Evolutionary conservation across 2,888 invertebrate species (phyloP), one percentile per base, ranked within the genome.

Genomic region (Halictus quadricinctus): DNA sequence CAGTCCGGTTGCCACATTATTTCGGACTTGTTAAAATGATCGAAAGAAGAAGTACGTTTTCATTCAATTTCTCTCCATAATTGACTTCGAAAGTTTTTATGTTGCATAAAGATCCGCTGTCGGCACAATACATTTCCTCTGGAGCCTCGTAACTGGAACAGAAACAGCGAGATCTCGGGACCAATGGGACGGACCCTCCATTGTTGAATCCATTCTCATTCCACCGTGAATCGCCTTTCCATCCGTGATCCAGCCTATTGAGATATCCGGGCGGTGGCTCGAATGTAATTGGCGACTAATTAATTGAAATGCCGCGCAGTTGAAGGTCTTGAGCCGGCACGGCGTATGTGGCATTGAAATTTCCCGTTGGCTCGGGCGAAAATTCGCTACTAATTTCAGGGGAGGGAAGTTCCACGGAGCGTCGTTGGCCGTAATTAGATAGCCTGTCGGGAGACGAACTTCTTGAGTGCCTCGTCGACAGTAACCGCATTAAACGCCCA

Each of bases 401-500:
- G 43, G 64, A 66, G 41, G 25, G 43, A 85, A 86, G 66, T 88
- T 84, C 29, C n/a, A 79, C 54, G 43, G 29, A 48, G 72, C 80
- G 72, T 78, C 73, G 72, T 81, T 79, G 73, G 21, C 13, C 43
- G 79, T 86, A 89, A 89, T 89, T 89, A 86, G 81, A 80, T 83
- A 73, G 43, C 70, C 66, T n/a, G 58, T 25, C 43, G 77, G 41
- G 64, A 73, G 76, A 75, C 74, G 87, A 88, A 88, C 81, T 89
- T 85, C 86, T 85, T 76, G 83, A 89, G 88, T 88, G 87, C 66
- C 79, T 80, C 81, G 75, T 85, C 77, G 81, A 81, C 70, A 84
- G 64, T 90, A 88, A 88, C 76, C 84, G 73, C 76, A 84, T 90
- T 88, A 90, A 87, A 82, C 36, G 60, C 13, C 76, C 72, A 78